Evolutionary conservation across 1,140 invertebrate species (phyloP), one percentile per base, ranked within the genome.

Genomic region (Zaprionus vittiger): DNA sequence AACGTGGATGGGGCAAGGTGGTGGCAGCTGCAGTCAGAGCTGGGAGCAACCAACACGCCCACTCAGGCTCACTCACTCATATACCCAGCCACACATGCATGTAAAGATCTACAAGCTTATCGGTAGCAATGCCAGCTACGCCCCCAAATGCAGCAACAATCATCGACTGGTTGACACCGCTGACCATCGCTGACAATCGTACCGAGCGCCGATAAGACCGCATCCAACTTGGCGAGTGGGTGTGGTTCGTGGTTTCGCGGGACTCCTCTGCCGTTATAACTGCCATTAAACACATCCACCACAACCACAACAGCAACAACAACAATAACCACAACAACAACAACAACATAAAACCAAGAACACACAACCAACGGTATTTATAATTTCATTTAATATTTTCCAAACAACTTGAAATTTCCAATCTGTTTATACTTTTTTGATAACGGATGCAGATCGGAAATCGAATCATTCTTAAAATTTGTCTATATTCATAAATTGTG

Each of bases 291-390:
- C 70, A 73, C 56, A 73, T 59, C 24, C 54, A 61, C 55, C 17
- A 73, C 70, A 73, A 75, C 70, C 31, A 62, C 59, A 68, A 72
- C 41, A 47, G n/a, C 34, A 38, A 69, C 38, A 85, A 81, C 26
- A 87, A 11, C 34, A 68, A 86, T 71, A 61, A 81, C 67, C 34
- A 74, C 52, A 62, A 70, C 80, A 73, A 75, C 83, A 86, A 63
- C n/a, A n/a, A n/a, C 66, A 81, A 63, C 20, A 89, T 78, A 87
- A 75, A 71, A 84, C 79, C 77, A 69, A 73, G 76, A 90, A 75
- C 81, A 91, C 84, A 81, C 73, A 57, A 73, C 91, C 69, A 83
- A 90, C 79, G 90, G 87, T 91, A 91, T 91, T 91, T 90, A 91
- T 91, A 80, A 90, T 91, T 91, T 91, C 4, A 65, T 70, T 56